A percentile compares a stretch with the other conserved stretches of the same genome.
Evolutionary conservation across 2,797 vertebrate species (phyloP).

Genomic region (Myotis myotis): DNA sequence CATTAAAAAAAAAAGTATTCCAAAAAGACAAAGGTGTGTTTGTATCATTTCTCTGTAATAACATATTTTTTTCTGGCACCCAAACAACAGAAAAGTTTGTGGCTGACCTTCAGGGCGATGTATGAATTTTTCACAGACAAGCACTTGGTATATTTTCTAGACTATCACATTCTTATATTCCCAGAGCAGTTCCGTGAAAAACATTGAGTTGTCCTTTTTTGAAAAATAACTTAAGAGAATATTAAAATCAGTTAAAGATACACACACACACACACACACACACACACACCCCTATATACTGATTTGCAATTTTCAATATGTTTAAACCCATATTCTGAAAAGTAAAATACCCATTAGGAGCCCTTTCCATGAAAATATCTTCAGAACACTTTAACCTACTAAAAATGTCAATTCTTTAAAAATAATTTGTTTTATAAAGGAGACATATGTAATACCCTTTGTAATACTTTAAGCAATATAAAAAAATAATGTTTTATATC

Average conservation of each 20-base stretch:
- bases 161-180: not conserved
- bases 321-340: not conserved
- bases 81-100: not conserved
- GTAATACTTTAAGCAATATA: too few species aligned
- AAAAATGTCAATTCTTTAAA: not conserved
- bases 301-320: not conserved
- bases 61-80: not conserved
- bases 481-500: not conserved
- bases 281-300: not conserved
- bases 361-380: not conserved
- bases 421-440: not conserved
- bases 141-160: not conserved
- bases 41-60: not conserved
- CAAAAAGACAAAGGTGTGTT: constrained; percentile 17
- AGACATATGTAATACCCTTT: too few species aligned
- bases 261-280: not conserved
- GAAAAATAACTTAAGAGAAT: not conserved
- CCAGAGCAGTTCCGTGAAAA: not conserved
- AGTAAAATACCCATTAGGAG: not conserved
- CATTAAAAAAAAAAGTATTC: not conserved
- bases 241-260: constrained; percentile 11
- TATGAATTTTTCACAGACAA: not conserved
- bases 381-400: not conserved
- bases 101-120: not conserved
- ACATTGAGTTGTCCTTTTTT: not conserved